phyloP scores from a whole-genome alignment of 2,113 vertebrate genomes.

The Saguinus imperator region DNA sequence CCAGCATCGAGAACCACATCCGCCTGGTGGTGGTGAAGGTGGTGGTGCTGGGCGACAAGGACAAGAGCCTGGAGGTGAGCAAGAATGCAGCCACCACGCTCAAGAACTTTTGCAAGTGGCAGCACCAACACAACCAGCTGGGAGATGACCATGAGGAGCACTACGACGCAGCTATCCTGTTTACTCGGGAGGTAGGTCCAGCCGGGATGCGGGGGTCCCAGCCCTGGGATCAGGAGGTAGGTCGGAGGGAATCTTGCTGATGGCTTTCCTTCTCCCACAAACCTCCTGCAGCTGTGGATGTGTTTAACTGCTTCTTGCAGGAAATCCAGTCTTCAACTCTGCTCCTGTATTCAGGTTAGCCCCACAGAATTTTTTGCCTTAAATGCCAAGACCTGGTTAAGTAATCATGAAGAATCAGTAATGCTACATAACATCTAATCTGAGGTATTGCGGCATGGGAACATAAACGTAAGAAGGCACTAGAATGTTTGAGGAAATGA shows the following conservation, averaged over 20 bases:
- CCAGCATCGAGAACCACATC: constrained; percentile 98
- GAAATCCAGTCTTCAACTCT: neutral
- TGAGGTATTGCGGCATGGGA: neutral
- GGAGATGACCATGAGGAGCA: constrained; percentile 93
- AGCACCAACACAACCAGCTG: constrained; percentile 95
- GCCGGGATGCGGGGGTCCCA: neutral
- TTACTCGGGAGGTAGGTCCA: constrained; percentile 94
- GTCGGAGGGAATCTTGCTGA: neutral
- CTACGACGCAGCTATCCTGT: constrained; percentile 97
- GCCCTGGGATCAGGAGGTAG: neutral
- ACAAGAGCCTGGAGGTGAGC: constrained; percentile 92
- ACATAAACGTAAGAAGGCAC: neutral
- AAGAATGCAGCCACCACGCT: constrained; percentile 96
- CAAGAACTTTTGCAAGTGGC: constrained; percentile 99
- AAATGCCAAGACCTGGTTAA: too few species aligned
- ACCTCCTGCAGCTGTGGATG: neutral
- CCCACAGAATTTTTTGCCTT: neutral
- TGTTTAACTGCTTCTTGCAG: neutral
- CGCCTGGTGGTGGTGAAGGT: constrained; percentile 95
- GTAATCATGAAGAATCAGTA: neutral
- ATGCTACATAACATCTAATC: neutral
- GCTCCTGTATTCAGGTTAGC: neutral
- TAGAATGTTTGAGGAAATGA: neutral
- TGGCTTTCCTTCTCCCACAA: neutral
- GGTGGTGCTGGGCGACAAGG: constrained; percentile 87